A percentile compares a stretch with the other conserved stretches of the same genome.
Conservation (phyloP, 2,113 vertebrate genomes). For the Chionis minor region DNA sequence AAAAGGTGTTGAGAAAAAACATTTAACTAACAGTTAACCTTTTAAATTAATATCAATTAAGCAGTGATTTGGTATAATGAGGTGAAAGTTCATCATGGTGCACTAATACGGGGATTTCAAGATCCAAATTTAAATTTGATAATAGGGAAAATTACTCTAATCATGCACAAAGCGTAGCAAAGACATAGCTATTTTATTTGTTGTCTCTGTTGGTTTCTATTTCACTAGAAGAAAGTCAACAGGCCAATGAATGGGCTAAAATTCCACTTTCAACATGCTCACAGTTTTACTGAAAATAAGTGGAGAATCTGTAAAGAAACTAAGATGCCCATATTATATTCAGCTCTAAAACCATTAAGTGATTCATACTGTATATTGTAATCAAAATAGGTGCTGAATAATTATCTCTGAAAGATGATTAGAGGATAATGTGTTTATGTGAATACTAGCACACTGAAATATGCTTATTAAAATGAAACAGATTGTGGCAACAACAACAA, state of each 20-base stretch:
- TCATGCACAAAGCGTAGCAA: neutral
- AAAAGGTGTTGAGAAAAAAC: neutral
- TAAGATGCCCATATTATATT: neutral
- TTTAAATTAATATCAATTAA: neutral
- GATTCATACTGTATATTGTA: neutral
- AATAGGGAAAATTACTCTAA: neutral
- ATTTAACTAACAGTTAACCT: neutral
- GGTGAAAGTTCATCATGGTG: neutral
- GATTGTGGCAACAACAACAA: neutral
- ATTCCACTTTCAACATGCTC: neutral
- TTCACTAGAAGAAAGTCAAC: neutral
- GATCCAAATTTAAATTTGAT: neutral
- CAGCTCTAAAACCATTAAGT: neutral
- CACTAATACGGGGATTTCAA: neutral
- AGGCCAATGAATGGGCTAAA: neutral
- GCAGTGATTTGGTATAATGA: neutral
- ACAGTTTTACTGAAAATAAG: neutral
- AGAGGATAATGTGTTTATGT: neutral
- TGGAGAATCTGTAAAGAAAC: neutral
- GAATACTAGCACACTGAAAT: neutral
- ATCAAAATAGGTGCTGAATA: neutral
- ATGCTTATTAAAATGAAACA: neutral
- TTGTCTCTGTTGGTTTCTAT: neutral
- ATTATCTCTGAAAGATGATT: neutral
- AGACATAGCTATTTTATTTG: neutral